Conservation (phyloP, 2,797 vertebrate species). For the Pachyuromys duprasi region DNA sequence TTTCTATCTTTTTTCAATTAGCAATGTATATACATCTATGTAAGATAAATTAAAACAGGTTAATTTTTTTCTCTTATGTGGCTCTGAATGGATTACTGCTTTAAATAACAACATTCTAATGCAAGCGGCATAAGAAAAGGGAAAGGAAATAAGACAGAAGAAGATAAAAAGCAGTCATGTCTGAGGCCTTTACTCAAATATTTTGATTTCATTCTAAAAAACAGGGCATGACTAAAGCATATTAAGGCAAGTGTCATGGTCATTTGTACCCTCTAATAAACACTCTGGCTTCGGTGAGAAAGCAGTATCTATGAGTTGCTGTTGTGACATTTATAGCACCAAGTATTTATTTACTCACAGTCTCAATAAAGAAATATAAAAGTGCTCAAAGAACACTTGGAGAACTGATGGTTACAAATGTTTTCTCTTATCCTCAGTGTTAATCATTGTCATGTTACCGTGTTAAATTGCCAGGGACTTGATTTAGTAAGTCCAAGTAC, state of each 20-base stretch:
- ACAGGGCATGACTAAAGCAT: background rate
- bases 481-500: background rate
- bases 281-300: background rate
- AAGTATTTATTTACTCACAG: constrained; percentile 20
- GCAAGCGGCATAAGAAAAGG: background rate
- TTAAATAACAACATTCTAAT: background rate
- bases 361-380: constrained; percentile 25
- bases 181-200: background rate
- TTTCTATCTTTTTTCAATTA: background rate
- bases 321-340: background rate
- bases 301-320: background rate
- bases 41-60: background rate
- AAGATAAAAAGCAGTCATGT: background rate
- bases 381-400: background rate
- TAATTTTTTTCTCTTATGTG: background rate
- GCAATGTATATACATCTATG: background rate
- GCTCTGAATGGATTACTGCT: background rate
- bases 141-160: background rate
- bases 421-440: background rate
- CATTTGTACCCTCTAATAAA: background rate
- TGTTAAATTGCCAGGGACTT: constrained; percentile 16
- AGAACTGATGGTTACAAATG: constrained; percentile 1
- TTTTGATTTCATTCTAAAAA: constrained; percentile 13
- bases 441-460: background rate
- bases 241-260: background rate